These are phyloP conservation scores for Leptopilina myrica DNA, from an alignment of 2,888 invertebrate genomes.

Conservation along the genomic window DNA sequence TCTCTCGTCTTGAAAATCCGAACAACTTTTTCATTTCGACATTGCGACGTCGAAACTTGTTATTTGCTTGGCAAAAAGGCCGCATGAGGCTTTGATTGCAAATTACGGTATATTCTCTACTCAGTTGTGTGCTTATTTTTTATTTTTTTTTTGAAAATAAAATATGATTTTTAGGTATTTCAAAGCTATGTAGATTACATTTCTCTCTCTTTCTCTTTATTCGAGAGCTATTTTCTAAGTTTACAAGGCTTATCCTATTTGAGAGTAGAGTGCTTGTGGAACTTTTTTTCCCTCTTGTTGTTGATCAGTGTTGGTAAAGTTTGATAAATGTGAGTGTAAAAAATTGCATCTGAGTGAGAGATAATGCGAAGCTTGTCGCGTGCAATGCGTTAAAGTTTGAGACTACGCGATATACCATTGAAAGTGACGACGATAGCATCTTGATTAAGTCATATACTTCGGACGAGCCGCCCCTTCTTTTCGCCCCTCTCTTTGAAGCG, in stretches of 20 bases:
- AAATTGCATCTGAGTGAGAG: slow-evolving; percentile 12
- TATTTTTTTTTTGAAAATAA: slow-evolving; percentile 38
- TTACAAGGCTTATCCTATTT: neutral
- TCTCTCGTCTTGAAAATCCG: slow-evolving; percentile 50
- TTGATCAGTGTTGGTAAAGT: neutral
- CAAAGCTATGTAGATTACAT: no score
- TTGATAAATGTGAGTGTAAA: slow-evolving; percentile 12
- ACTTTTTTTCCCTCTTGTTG: no score
- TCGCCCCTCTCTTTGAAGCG: slow-evolving; percentile 41
- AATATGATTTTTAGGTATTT: no score
- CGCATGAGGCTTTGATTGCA: slow-evolving; percentile 55
- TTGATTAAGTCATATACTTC: slow-evolving; percentile 37
- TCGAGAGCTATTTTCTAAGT: neutral
- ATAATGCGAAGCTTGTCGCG: slow-evolving; percentile 33
- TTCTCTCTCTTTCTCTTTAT: neutral
- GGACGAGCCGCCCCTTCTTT: slow-evolving; percentile 39
- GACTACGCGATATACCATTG: slow-evolving; percentile 15
- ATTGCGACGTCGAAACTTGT: slow-evolving; percentile 61
- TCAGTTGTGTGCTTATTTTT: slow-evolving; percentile 50
- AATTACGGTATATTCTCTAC: slow-evolving; percentile 59
- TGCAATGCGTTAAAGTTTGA: slow-evolving; percentile 32
- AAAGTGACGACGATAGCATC: slow-evolving; percentile 34
- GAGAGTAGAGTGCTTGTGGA: neutral
- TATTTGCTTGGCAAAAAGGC: slow-evolving; percentile 57
- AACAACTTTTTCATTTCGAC: slow-evolving; percentile 64